Percentiles rank a stretch among this genome's conserved stretches.
Evolutionary conservation across 2,888 invertebrate genomes (phyloP).

Genomic region (Agonopterix heracliana): DNA sequence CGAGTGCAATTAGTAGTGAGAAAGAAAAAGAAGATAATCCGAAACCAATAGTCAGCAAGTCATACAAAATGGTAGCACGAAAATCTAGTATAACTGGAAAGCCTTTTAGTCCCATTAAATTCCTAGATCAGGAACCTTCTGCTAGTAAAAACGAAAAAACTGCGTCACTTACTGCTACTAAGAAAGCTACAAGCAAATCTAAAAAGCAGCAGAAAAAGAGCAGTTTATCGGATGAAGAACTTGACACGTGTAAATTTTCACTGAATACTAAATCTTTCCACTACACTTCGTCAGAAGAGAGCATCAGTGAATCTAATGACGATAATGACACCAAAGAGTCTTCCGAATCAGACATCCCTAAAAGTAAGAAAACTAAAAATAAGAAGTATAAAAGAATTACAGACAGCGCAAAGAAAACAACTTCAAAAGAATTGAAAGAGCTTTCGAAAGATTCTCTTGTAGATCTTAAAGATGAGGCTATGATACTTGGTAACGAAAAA

Average conservation of each 20-base stretch:
- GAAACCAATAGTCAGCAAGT: conserved; percentile 64
- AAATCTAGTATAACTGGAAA: conserved; percentile 71
- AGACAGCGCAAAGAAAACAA: conserved; percentile 50
- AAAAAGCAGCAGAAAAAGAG: conserved; percentile 49
- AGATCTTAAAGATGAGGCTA: conserved; percentile 58
- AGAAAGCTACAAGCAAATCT: conserved; percentile 37
- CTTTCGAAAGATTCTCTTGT: conserved; percentile 63
- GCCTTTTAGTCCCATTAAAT: conserved; percentile 66
- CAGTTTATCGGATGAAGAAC: conserved; percentile 57
- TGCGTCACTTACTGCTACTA: conserved; percentile 26
- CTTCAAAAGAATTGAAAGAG: conserved; percentile 64
- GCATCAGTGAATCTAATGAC: conserved; percentile 64
- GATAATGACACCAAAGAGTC: conserved; percentile 63
- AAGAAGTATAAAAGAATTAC: conserved; percentile 63
- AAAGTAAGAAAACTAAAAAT: conserved; percentile 53
- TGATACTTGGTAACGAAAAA: conserved; percentile 52
- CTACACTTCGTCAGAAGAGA: conserved; percentile 64
- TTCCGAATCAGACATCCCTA: conserved; percentile 53
- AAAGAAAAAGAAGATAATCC: conserved; percentile 48
- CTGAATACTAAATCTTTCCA: conserved; percentile 50
- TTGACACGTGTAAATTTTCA: conserved; percentile 61
- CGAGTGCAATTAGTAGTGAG: conserved; percentile 24
- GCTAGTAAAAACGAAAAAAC: conserved; percentile 34
- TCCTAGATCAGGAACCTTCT: conserved; percentile 48
- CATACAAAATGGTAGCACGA: conserved; percentile 71